A percentile compares a stretch with the other conserved stretches of the same genome.
These are phyloP conservation scores for Forbesichthys papilliferus DNA, from an alignment of 2,113 vertebrate species.

Conservation along the genomic window DNA sequence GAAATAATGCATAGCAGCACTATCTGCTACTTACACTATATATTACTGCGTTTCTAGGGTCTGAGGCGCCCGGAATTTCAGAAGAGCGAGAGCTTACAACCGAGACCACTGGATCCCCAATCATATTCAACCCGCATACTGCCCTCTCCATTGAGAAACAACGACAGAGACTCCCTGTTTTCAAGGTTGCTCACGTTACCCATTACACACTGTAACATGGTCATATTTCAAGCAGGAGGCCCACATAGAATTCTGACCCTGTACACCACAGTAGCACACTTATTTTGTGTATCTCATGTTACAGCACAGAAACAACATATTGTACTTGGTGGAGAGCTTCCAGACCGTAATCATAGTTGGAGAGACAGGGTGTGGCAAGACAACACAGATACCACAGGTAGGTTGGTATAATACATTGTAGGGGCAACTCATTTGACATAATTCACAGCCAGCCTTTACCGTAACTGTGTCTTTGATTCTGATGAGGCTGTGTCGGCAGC, in stretches of 20 bases:
- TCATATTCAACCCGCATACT: constrained; percentile 90
- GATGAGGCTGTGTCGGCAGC: no score
- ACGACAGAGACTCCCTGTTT: constrained; percentile 94
- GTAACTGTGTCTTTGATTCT: no score
- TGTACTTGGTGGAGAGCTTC: constrained; percentile 93
- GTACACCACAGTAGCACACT: not conserved
- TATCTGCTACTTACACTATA: constrained; percentile 7
- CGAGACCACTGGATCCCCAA: constrained; percentile 82
- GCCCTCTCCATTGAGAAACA: constrained; percentile 96
- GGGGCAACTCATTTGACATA: no score
- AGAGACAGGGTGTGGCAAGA: constrained; percentile 97
- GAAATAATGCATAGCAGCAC: not conserved
- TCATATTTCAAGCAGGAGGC: not conserved
- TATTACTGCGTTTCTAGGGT: constrained; percentile 72
- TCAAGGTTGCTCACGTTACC: constrained; percentile 81
- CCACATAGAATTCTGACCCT: not conserved
- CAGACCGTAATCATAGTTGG: constrained; percentile 96
- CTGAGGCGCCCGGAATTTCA: constrained; percentile 87
- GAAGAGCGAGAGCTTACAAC: constrained; percentile 90
- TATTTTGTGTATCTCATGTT: constrained; percentile 33
- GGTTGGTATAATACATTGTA: constrained; percentile 63
- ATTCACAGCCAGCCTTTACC: not conserved
- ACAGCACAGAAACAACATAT: constrained; percentile 97
- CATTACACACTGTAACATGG: not conserved
- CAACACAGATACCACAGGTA: constrained; percentile 97